Conservation (phyloP, 2,888 invertebrate species). For the Sericinus montela region DNA sequence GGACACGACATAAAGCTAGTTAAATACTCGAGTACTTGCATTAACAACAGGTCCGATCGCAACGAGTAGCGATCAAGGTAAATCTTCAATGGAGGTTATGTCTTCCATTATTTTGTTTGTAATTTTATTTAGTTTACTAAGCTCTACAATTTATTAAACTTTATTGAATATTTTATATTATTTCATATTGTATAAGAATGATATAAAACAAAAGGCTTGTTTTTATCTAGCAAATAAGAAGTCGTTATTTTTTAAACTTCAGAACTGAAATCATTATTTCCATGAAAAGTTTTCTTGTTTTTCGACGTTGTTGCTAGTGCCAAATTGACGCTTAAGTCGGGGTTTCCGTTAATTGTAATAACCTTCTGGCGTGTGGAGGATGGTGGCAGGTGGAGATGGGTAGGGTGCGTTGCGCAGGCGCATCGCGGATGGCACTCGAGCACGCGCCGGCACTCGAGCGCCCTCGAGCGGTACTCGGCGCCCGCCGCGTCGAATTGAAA, state of each 20-base stretch:
- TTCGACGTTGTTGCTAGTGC: constrained; percentile 41
- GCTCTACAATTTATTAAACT: neutral
- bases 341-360: constrained; percentile 68
- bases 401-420: constrained; percentile 53
- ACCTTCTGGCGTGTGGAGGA: constrained; percentile 41
- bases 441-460: constrained; percentile 72
- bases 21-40: constrained; percentile 36
- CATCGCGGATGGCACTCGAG: constrained; percentile 61
- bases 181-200: no score
- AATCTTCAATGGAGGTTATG: constrained; percentile 17
- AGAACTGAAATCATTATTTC: constrained; percentile 26
- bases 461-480: constrained; percentile 63
- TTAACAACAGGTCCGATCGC: constrained; percentile 36
- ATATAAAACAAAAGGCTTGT: no score
- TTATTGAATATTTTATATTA: no score
- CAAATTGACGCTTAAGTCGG: constrained; percentile 59
- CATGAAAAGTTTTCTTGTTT: constrained; percentile 29
- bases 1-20: constrained; percentile 53
- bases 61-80: constrained; percentile 18
- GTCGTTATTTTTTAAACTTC: neutral
- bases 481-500: constrained; percentile 73
- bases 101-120: constrained; percentile 12
- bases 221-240: no score
- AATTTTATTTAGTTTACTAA: neutral
- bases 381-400: constrained; percentile 19